Percentiles rank a stretch among this genome's conserved stretches.
Evolutionary conservation across 2,888 invertebrate species (phyloP).

Genomic region (Cyclophora albipunctata): DNA sequence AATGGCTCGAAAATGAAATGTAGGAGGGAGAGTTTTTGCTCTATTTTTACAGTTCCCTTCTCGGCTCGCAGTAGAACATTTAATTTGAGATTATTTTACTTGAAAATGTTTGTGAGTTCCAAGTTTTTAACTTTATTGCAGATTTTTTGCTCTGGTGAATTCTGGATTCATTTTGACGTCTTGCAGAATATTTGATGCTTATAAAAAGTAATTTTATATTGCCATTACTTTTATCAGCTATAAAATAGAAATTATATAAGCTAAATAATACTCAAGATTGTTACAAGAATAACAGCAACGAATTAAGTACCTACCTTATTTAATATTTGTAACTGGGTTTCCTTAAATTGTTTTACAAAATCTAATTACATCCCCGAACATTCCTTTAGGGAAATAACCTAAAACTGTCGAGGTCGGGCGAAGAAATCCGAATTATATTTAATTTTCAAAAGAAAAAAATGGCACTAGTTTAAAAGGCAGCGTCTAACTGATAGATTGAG

Average conservation of each 20-base stretch:
- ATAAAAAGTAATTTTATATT: no score
- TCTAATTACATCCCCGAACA: not conserved
- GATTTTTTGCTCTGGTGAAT: not conserved
- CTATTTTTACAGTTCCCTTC: conserved; percentile 13
- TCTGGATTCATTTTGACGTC: no score
- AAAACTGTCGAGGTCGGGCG: not conserved
- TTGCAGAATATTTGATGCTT: no score
- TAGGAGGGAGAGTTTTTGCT: conserved; percentile 24
- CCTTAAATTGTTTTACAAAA: conserved; percentile 1
- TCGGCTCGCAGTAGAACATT: conserved; percentile 10
- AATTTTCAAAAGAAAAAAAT: conserved; percentile 4
- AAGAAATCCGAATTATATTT: not conserved
- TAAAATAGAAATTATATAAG: no score
- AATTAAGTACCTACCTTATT: no score
- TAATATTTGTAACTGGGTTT: no score
- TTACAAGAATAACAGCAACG: no score
- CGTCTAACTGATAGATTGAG: conserved; percentile 42
- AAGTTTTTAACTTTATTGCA: conserved; percentile 2
- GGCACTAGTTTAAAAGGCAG: conserved; percentile 24
- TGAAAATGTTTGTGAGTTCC: conserved; percentile 7
- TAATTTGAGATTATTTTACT: conserved; percentile 20
- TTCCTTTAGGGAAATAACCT: no score
- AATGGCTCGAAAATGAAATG: conserved; percentile 47
- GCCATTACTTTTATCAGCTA: no score
- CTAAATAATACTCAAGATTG: no score